These are phyloP conservation scores for Miltochrista miniata DNA, from an alignment of 2,888 invertebrate genomes.

Conservation along the genomic window DNA sequence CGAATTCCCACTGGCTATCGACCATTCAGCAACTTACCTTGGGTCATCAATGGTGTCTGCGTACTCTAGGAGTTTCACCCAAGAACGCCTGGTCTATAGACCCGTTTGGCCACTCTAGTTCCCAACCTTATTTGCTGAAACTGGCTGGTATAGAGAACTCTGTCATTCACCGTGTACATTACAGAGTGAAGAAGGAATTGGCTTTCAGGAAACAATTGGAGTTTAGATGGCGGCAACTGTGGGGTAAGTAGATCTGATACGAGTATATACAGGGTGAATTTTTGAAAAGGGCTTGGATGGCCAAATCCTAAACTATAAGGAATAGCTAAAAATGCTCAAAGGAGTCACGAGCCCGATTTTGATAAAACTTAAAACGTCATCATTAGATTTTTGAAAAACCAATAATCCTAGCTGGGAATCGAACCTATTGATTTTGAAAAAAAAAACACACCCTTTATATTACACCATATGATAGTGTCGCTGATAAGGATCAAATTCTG, in stretches of 20 bases:
- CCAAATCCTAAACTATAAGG: too few relatives aligned
- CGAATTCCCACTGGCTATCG: slow-evolving; percentile 96
- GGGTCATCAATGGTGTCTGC: slow-evolving; percentile 97
- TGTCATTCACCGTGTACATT: slow-evolving; percentile 96
- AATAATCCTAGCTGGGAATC: too few relatives aligned
- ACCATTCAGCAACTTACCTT: slow-evolving; percentile 95
- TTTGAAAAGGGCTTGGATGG: too few relatives aligned
- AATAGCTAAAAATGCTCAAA: too few relatives aligned
- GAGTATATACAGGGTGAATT: too few relatives aligned
- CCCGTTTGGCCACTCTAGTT: slow-evolving; percentile 95
- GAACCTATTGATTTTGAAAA: too few relatives aligned
- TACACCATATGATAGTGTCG: too few relatives aligned
- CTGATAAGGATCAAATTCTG: too few relatives aligned
- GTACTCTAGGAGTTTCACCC: slow-evolving; percentile 91
- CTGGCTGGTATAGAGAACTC: slow-evolving; percentile 92
- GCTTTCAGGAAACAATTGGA: slow-evolving; percentile 93
- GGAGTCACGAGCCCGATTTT: too few relatives aligned
- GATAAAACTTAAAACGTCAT: too few relatives aligned
- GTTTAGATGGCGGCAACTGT: slow-evolving; percentile 96
- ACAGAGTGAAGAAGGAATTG: slow-evolving; percentile 96
- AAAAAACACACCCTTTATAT: too few relatives aligned
- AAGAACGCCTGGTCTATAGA: slow-evolving; percentile 95
- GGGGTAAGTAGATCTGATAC: slow-evolving; percentile 87
- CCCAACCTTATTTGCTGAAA: slow-evolving; percentile 92
- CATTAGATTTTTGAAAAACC: too few relatives aligned